Percentiles rank a stretch among this genome's conserved stretches.
These are phyloP conservation scores for Vulpes vulpes DNA, from an alignment of 2,113 vertebrate genomes.

Conservation along the genomic window DNA sequence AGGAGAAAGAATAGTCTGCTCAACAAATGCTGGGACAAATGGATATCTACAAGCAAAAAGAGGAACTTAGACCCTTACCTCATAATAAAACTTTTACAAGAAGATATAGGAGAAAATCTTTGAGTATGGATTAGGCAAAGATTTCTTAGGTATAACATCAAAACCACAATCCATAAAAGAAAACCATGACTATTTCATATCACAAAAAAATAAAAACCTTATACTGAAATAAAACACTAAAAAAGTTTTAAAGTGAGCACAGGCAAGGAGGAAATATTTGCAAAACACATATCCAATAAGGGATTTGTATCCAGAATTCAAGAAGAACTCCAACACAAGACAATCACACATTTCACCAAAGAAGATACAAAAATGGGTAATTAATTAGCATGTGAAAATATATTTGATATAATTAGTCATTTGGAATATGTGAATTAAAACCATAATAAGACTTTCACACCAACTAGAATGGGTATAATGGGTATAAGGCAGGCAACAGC, in stretches of 20 bases:
- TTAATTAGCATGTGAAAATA: not conserved
- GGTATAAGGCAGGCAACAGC: not conserved
- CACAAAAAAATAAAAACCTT: not conserved
- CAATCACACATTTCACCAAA: not conserved
- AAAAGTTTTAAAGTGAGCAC: not conserved
- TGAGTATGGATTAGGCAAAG: not conserved
- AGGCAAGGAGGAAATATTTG: not conserved
- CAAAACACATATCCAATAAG: conserved; percentile 20
- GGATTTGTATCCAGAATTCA: not conserved
- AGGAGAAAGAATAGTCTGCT: not conserved
- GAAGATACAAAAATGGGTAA: not conserved
- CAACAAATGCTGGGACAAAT: not conserved
- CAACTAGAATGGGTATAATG: not conserved
- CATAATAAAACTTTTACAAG: not conserved
- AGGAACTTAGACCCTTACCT: not conserved
- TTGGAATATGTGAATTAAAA: not conserved
- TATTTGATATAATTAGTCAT: not conserved
- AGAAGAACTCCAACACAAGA: not conserved
- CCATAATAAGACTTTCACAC: not conserved
- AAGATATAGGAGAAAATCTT: not conserved
- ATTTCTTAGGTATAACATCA: not conserved
- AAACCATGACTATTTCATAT: not conserved
- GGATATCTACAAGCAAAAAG: not conserved
- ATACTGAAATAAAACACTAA: not conserved
- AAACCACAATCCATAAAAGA: not conserved